phyloP scores from a whole-genome alignment of 1,140 invertebrate species.

The Scaptodrosophila lebanonensis region DNA sequence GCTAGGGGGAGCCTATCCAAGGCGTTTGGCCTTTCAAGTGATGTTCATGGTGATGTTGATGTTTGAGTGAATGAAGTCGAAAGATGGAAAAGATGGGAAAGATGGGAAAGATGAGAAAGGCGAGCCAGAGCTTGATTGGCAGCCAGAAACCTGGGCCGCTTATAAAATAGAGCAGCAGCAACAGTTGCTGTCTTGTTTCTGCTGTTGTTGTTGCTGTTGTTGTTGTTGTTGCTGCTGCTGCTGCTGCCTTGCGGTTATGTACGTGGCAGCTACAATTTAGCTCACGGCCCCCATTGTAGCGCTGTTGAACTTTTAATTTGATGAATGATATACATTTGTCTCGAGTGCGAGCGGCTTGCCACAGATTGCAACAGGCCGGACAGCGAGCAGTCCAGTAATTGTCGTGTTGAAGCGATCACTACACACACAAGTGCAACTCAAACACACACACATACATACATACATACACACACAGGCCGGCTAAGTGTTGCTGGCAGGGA shows the following conservation, averaged over 20 bases:
- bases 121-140: constrained; percentile 2
- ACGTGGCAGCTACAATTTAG: constrained; percentile 24
- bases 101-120: not conserved
- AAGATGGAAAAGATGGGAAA: constrained; percentile 33
- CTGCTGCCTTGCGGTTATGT: constrained; percentile 50
- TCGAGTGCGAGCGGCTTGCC: constrained; percentile 55
- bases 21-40: too few relatives aligned
- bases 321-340: constrained; percentile 75
- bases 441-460: constrained; percentile 62
- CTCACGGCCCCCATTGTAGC: constrained; percentile 54
- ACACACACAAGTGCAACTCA: constrained; percentile 37
- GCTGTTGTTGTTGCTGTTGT: too few relatives aligned
- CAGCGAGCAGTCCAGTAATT: constrained; percentile 41
- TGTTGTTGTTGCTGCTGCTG: too few relatives aligned
- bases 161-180: constrained; percentile 65
- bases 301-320: constrained; percentile 73
- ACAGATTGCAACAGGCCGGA: constrained; percentile 30
- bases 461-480: constrained; percentile 29
- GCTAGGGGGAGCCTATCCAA: constrained; percentile 46
- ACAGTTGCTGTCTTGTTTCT: constrained; percentile 37
- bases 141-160: constrained; percentile 34
- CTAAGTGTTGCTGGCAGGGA: constrained; percentile 4
- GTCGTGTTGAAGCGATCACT: constrained; percentile 53
- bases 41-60: too few relatives aligned
- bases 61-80: constrained; percentile 62